Evolutionary conservation across 2,113 vertebrate species (phyloP).

Genomic region (Aythya baeri): DNA sequence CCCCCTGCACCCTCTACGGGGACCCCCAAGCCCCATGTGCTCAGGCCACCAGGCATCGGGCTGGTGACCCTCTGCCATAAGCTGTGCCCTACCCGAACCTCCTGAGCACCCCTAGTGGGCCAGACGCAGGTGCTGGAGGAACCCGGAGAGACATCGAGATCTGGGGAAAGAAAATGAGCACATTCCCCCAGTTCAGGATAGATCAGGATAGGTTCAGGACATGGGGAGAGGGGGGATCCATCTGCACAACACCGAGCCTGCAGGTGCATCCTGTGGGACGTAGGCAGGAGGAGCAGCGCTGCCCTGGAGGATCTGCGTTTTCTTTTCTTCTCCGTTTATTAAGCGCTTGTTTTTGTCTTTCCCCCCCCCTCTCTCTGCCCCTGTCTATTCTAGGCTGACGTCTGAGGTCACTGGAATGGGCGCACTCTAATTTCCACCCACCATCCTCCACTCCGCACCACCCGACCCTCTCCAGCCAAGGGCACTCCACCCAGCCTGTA

Average conservation of each 20-base stretch:
- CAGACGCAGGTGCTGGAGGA: not conserved
- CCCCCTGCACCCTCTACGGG: rapidly evolving
- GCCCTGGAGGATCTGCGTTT: not conserved
- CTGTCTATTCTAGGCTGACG: slow-evolving; percentile 91
- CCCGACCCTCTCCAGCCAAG: slow-evolving; percentile 82
- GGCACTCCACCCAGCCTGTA: slow-evolving; percentile 76
- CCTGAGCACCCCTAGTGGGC: not conserved
- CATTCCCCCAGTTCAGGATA: not conserved
- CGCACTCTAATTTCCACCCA: slow-evolving; percentile 87
- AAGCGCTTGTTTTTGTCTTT: slow-evolving; percentile 70
- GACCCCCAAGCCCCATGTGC: not conserved
- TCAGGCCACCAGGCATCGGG: not conserved
- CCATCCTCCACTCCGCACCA: slow-evolving; percentile 78
- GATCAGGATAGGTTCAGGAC: not conserved
- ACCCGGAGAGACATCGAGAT: not conserved
- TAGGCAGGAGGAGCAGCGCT: not conserved
- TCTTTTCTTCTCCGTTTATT: slow-evolving; percentile 68
- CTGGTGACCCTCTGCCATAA: not conserved
- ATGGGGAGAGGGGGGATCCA: too few relatives aligned
- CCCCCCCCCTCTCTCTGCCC: slow-evolving; percentile 56
- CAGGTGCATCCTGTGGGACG: not conserved
- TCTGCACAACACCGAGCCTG: not conserved
- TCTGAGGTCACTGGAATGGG: slow-evolving; percentile 99
- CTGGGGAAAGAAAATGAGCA: not conserved
- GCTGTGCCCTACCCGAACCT: not conserved